phyloP scores from a whole-genome alignment of 2,797 vertebrate species.

The Triplophysa bombifrons region DNA sequence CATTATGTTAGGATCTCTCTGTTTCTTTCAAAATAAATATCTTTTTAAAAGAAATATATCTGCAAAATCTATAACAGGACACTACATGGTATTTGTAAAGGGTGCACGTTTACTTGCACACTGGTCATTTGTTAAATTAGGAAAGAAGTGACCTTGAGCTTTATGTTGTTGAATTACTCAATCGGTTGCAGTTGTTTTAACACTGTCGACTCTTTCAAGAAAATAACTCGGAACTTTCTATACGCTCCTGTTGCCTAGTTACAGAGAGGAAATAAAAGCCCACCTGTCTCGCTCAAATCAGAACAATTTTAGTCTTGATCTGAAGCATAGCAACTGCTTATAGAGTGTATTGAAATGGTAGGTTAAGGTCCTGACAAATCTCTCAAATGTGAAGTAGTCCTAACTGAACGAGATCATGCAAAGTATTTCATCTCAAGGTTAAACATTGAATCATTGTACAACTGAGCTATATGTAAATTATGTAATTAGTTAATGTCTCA shows the following conservation, averaged over 20 bases:
- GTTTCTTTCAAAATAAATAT: neutral
- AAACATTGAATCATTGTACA: neutral
- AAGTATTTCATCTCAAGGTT: neutral
- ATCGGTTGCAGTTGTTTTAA: slow-evolving; percentile 9
- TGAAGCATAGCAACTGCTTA: neutral
- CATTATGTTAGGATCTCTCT: neutral
- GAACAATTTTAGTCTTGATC: neutral
- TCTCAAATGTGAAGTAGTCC: neutral
- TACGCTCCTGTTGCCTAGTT: slow-evolving; percentile 37
- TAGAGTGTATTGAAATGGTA: neutral
- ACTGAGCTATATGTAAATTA: neutral
- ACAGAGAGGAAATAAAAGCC: slow-evolving; percentile 35
- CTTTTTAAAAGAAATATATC: neutral
- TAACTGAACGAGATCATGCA: neutral
- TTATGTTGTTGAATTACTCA: slow-evolving; percentile 9
- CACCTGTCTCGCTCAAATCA: slow-evolving; percentile 18
- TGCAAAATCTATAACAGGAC: neutral
- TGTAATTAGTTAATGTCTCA: neutral
- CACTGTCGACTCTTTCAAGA: neutral
- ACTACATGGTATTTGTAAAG: slow-evolving; percentile 7
- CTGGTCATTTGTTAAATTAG: neutral
- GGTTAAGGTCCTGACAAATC: neutral
- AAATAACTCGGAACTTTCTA: slow-evolving; percentile 8
- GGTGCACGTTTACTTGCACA: neutral
- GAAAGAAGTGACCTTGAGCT: slow-evolving; percentile 30